A percentile compares a stretch with the other conserved stretches of the same genome.
Conservation (phyloP, 2,888 invertebrate genomes). For the Leptodirus hochenwartii region DNA sequence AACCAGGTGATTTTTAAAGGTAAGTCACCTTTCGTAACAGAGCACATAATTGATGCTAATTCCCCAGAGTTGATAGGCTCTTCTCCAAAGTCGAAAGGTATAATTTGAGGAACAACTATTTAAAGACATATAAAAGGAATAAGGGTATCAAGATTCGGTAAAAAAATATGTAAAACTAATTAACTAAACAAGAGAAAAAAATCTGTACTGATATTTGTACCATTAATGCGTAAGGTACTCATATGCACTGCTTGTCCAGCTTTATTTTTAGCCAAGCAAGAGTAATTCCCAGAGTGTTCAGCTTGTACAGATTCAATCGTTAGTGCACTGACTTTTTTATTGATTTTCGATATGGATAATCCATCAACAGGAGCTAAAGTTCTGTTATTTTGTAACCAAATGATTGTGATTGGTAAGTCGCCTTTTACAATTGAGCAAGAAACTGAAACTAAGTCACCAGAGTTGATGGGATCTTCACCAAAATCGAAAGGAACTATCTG, state of each 20-base stretch:
- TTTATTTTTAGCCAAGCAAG: conserved; percentile 47
- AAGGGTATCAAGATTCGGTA: conserved; percentile 16
- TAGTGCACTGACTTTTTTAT: conserved; percentile 37
- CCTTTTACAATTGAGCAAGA: conserved; percentile 57
- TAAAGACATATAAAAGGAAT: conserved; percentile 8
- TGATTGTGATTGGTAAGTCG: conserved; percentile 53
- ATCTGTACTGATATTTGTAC: conserved; percentile 10
- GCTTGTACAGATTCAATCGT: conserved; percentile 53
- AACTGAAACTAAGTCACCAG: conserved; percentile 52
- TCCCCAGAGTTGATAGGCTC: conserved; percentile 47
- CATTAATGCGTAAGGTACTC: conserved; percentile 14
- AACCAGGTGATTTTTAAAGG: conserved; percentile 46
- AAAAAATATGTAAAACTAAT: conserved; percentile 2
- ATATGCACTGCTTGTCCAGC: conserved; percentile 39
- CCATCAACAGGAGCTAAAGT: conserved; percentile 35
- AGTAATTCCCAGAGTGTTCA: conserved; percentile 51
- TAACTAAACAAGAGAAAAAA: conserved; percentile 6
- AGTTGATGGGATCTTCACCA: conserved; percentile 48
- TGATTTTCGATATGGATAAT: conserved; percentile 29
- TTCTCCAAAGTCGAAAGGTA: conserved; percentile 37
- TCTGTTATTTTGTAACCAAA: conserved; percentile 41
- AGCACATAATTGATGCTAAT: conserved; percentile 46
- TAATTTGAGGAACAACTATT: conserved; percentile 32
- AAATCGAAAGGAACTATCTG: conserved; percentile 50
- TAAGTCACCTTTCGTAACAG: conserved; percentile 51